Base-by-base conservation (phyloP, 2,113 vertebrate species). In the Haemorhous mexicanus region DNA sequence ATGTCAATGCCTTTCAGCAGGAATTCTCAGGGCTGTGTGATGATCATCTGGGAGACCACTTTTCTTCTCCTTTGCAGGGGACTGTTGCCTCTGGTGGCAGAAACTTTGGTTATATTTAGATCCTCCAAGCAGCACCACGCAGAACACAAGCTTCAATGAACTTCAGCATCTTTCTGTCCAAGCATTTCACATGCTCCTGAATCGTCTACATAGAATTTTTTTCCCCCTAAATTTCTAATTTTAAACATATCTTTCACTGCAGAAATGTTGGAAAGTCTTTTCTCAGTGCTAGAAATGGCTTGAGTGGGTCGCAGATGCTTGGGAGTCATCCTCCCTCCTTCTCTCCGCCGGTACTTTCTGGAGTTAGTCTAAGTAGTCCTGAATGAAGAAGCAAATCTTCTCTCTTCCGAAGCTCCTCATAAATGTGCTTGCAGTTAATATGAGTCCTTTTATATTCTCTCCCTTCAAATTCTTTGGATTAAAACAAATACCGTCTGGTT, bases 391-490 rank as follows among this genome's bases (percentile, higher is more conserved):
- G 66, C 30, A 87, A 95, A 94, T 85, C 94, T 84, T 96, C 87
- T 64, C 87, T 95, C 93, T 82, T 64, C 77, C 0, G 28, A 89
- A 95, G 95, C 94, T 91, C 32, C 66, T 95, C 89, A 97, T 95
- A 97, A 96, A 95, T 97, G 95, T 93, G 94, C 95, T 94, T 97
- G 94, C 84, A 95, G 95, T 96, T 97, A 97, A 97, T 97, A 97
- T 73, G 96, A 97, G 94, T 96, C 96, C 96, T 97, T 97, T 97
- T 97, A 97, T 97, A 97, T 97, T 97, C 96, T 95, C 96, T 95
- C 84, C 73, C 21, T 95, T 96, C 95, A 94, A 87, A 93, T 96
- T 96, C 95, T 96, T 97, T 97, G 96, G 94, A 96, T 97, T 96
- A 96, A 96, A 96, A 93, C 94, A 96, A 97, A 96, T 95, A 96